Base-by-base conservation (phyloP, 2,113 vertebrate genomes). In the Lichenostomus cassidix region DNA sequence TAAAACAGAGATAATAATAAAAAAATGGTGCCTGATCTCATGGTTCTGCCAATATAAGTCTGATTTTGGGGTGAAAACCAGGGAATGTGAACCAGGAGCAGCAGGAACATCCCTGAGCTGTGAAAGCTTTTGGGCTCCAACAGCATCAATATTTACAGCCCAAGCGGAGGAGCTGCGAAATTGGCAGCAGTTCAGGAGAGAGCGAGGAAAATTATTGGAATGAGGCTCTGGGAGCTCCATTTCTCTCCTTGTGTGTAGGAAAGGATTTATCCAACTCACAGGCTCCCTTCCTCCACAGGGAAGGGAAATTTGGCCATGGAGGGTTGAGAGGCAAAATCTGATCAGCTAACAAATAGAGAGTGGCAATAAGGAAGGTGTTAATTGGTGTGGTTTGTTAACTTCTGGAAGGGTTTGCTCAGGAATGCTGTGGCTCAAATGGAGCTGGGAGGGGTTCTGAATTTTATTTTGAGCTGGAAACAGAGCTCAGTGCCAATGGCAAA, bases 51-150 rank as follows among this genome's bases (percentile, higher is more conserved):
- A 8, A 49, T 19, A 4, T 4, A 7, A 4, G 14, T 22, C 46
- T 46, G 79, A 47, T 69, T 55, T 68, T 2, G 56, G 76, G 76
- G 24, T 59, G 71, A 64, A 50, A 73, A 76, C 5, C 11, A 19
- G 24, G 25, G 28, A 44, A 60, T 11, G 27, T 8, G 41, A 77
- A 35, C 5, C 0, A 0, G 58, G 68, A 89, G 67, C 76, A 67
- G 33, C 10, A 25, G 47, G 70, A 78, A 16, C 49, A 71, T 47
- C 76, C 52, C 5, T 0, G 7, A 1, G 4, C 11, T 39, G 52
- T 60, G 87, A 68, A 62, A 83, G 76, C 39, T 92, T 70, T 70
- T 67, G 79, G 75, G 60, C 75, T 95, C 60, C 56, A 24, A 22
- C 46, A 85, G 47, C 79, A 74, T 24, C 50, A 21, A 37, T 75